Percentiles rank a stretch among this genome's conserved stretches.
phyloP scores from a whole-genome alignment of 2,888 invertebrate species.

The Diadegma fenestrale region DNA sequence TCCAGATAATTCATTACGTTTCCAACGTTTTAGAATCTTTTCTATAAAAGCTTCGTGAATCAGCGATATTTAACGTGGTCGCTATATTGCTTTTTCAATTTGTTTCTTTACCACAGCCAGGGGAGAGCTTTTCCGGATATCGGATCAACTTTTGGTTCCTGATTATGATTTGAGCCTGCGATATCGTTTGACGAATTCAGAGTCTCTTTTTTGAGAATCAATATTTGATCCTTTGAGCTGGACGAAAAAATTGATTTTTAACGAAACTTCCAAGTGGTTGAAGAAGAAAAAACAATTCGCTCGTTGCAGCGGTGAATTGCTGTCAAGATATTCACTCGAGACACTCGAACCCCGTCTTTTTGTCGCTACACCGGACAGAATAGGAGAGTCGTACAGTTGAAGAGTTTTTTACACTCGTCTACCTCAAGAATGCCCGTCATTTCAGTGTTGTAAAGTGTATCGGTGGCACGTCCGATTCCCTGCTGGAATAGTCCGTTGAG shows the following conservation, averaged over 20 bases:
- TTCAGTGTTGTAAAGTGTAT: constrained; percentile 70
- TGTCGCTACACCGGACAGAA: constrained; percentile 5
- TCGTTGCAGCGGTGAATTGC: background rate
- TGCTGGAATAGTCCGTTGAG: constrained; percentile 21
- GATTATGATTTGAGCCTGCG: no score
- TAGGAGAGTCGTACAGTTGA: background rate
- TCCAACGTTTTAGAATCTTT: background rate
- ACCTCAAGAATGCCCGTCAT: constrained; percentile 69
- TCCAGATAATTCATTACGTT: constrained; percentile 28
- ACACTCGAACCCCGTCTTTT: background rate
- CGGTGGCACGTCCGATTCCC: constrained; percentile 55
- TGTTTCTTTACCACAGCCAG: background rate
- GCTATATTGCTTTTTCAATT: background rate
- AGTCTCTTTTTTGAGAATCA: background rate
- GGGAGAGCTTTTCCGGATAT: background rate
- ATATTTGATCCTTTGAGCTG: background rate
- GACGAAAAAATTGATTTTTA: background rate
- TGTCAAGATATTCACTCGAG: background rate
- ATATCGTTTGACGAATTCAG: background rate
- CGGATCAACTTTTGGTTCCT: no score
- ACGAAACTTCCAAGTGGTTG: background rate
- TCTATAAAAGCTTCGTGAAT: constrained; percentile 14
- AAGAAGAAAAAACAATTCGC: background rate
- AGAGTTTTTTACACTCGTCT: constrained; percentile 62
- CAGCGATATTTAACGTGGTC: background rate